Evolutionary conservation across 2,888 invertebrate species (phyloP).

Genomic region (Alentia gelatinosa): DNA sequence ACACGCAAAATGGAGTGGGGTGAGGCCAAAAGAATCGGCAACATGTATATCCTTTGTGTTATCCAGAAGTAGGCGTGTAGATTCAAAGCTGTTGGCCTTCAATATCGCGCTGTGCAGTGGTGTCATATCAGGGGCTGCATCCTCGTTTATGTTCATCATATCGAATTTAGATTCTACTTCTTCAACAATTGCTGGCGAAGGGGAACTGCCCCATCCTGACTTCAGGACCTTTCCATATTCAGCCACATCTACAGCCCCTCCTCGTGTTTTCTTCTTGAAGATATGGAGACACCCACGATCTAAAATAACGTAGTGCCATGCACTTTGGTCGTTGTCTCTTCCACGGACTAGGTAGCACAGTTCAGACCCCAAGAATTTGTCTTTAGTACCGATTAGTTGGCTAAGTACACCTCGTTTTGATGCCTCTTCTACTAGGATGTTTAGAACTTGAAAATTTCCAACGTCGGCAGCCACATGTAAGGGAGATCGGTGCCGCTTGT

Average conservation of each 20-base stretch:
- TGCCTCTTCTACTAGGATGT: not conserved
- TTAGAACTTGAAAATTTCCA: not conserved
- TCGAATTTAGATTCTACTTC: not conserved
- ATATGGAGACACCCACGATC: not conserved
- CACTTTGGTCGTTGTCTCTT: not conserved
- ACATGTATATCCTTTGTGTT: not conserved
- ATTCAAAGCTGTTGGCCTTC: not conserved
- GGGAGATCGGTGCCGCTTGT: not conserved
- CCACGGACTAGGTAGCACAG: slow-evolving; percentile 16
- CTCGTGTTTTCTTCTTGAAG: not conserved
- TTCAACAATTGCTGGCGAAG: not conserved
- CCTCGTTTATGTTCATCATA: not conserved
- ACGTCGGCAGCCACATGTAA: not conserved
- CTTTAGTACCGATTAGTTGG: not conserved
- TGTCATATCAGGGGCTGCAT: not conserved
- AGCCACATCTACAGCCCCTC: slow-evolving; percentile 45
- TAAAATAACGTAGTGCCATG: not conserved
- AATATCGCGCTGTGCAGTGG: not conserved
- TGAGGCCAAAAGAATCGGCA: not conserved
- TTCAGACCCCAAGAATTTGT: slow-evolving; percentile 27
- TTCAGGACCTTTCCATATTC: slow-evolving; percentile 14
- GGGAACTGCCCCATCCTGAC: slow-evolving; percentile 38
- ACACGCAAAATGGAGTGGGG: not conserved
- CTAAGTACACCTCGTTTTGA: not conserved
- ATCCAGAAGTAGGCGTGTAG: not conserved